Evolutionary conservation across 2,113 vertebrate genomes (phyloP).

Genomic region (Dolichotis patagonum): DNA sequence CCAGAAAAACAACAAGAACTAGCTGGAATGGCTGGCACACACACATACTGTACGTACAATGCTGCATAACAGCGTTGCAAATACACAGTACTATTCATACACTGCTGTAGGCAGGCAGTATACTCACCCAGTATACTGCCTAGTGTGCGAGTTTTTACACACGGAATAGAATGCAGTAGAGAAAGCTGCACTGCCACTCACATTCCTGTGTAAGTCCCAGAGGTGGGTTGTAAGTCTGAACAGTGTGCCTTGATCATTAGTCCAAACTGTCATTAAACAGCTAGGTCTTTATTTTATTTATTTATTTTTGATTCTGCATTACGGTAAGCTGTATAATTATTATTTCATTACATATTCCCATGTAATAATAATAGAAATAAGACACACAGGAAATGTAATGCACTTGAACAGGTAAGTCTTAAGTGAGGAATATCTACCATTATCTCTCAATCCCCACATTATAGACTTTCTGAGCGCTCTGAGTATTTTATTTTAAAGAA

Average conservation of each 20-base stretch:
- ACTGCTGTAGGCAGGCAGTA: background rate
- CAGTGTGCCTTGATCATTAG: background rate
- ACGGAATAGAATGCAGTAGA: background rate
- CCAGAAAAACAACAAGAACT: background rate
- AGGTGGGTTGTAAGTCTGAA: background rate
- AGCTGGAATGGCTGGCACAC: background rate
- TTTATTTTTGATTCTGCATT: background rate
- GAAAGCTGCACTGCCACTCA: background rate
- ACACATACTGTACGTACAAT: background rate
- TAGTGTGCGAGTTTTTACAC: background rate
- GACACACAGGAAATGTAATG: background rate
- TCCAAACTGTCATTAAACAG: background rate
- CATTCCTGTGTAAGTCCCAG: background rate
- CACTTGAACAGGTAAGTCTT: background rate
- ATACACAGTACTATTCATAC: background rate
- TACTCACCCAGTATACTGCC: background rate
- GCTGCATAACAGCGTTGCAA: background rate
- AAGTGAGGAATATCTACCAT: background rate
- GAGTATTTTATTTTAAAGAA: background rate
- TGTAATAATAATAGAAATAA: background rate
- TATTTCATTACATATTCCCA: background rate
- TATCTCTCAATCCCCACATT: background rate
- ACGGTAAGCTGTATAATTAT: background rate
- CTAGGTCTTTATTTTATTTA: background rate
- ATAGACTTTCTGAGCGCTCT: background rate